Conservation (phyloP, 2,797 vertebrate species). For the Vespertilio murinus region DNA sequence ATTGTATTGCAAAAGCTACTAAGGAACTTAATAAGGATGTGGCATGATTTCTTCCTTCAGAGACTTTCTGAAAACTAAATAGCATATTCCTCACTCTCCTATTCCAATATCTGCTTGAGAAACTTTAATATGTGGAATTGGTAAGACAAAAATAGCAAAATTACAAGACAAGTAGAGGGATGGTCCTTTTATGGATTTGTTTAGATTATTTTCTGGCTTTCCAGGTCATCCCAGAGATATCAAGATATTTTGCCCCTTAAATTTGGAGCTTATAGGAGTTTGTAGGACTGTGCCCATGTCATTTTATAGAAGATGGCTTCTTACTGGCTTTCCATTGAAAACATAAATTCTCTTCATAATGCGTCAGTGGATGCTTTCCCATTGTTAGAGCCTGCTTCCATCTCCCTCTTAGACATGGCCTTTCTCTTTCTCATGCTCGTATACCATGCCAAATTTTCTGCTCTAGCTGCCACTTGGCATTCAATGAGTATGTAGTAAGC, state of each 20-base stretch:
- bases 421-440: neutral
- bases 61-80: neutral
- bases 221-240: neutral
- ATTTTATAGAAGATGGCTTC: neutral
- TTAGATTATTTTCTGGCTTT: neutral
- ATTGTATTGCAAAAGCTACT: neutral
- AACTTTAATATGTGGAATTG: neutral
- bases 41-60: neutral
- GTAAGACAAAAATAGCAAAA: neutral
- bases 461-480: neutral
- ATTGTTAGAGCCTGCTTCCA: neutral
- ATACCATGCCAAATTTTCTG: neutral
- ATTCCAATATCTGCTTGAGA: neutral
- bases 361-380: neutral
- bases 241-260: neutral
- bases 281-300: neutral
- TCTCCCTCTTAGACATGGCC: neutral
- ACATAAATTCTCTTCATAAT: neutral
- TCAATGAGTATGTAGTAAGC: neutral
- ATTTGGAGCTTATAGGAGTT: constrained; percentile 16
- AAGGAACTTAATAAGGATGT: neutral
- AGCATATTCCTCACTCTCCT: neutral
- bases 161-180: neutral
- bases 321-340: neutral
- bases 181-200: neutral